Evolutionary conservation across 2,888 invertebrate species (phyloP).

Genomic region (Sisyra nigra): DNA sequence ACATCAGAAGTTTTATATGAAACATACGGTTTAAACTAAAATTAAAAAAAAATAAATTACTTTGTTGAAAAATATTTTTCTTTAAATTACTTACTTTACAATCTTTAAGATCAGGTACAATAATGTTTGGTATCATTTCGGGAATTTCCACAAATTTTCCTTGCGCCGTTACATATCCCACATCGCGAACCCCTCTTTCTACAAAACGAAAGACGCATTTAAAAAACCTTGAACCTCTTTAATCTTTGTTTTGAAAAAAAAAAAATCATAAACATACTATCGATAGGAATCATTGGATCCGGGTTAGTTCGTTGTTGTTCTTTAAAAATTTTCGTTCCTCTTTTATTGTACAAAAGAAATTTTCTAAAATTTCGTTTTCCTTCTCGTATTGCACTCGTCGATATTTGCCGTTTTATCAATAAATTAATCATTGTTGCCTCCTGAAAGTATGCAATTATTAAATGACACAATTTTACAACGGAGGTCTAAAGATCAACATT

Average conservation of each 20-base stretch:
- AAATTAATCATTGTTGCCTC: too few relatives aligned
- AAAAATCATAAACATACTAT: conserved; percentile 28
- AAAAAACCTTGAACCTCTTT: neutral
- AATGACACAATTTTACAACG: too few relatives aligned
- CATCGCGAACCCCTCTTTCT: conserved; percentile 52
- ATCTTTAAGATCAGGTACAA: conserved; percentile 76
- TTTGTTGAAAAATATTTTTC: conserved; percentile 5
- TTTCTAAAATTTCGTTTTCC: conserved; percentile 75
- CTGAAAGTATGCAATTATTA: too few relatives aligned
- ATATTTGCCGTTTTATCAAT: conserved; percentile 29
- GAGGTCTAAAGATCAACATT: too few relatives aligned
- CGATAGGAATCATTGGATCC: conserved; percentile 46
- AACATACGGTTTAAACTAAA: conserved; percentile 80
- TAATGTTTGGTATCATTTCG: conserved; percentile 82
- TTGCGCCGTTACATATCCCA: conserved; percentile 35
- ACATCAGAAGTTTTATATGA: conserved; percentile 69
- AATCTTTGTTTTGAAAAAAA: conserved; percentile 2
- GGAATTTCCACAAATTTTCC: conserved; percentile 46
- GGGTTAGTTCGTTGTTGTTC: conserved; percentile 35
- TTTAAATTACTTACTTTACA: conserved; percentile 40
- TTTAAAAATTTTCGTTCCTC: conserved; percentile 54
- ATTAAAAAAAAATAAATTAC: conserved; percentile 13
- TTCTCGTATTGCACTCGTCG: conserved; percentile 30
- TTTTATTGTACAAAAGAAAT: conserved; percentile 57
- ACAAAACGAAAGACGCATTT: conserved; percentile 10